These are phyloP conservation scores for Apotomis betuletana DNA, from an alignment of 2,888 invertebrate genomes.

Conservation along the genomic window DNA sequence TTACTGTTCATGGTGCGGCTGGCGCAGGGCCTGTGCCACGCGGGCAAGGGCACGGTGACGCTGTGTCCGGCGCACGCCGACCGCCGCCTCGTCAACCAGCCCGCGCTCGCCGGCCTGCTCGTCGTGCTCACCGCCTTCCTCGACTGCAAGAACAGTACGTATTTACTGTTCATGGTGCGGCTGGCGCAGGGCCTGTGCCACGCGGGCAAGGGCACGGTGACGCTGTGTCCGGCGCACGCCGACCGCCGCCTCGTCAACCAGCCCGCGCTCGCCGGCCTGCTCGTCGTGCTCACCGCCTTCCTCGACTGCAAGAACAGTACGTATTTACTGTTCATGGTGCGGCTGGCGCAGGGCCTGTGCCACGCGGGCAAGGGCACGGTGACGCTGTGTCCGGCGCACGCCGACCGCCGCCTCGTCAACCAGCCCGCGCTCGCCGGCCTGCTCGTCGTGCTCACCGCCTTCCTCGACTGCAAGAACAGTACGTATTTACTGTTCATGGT, in stretches of 20 bases:
- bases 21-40: conserved; percentile 98
- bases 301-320: conserved; percentile 98
- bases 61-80: conserved; percentile 98
- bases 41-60: conserved; percentile 99
- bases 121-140: conserved; percentile 97
- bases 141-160: conserved; percentile 97
- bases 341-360: conserved; percentile 97
- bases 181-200: conserved; percentile 98
- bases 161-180: conserved; percentile 95
- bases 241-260: conserved; percentile 97
- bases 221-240: conserved; percentile 97
- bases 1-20: conserved; percentile 98
- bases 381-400: conserved; percentile 97
- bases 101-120: conserved; percentile 97
- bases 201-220: conserved; percentile 99
- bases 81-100: conserved; percentile 96
- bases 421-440: conserved; percentile 98
- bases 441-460: conserved; percentile 95
- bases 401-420: conserved; percentile 96
- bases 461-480: conserved; percentile 98
- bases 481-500: conserved; percentile 94
- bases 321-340: conserved; percentile 94
- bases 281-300: conserved; percentile 97
- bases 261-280: conserved; percentile 97
- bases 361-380: conserved; percentile 99